These are phyloP conservation scores for Sthenelais limicola DNA, from an alignment of 2,888 invertebrate species.

Conservation along the genomic window DNA sequence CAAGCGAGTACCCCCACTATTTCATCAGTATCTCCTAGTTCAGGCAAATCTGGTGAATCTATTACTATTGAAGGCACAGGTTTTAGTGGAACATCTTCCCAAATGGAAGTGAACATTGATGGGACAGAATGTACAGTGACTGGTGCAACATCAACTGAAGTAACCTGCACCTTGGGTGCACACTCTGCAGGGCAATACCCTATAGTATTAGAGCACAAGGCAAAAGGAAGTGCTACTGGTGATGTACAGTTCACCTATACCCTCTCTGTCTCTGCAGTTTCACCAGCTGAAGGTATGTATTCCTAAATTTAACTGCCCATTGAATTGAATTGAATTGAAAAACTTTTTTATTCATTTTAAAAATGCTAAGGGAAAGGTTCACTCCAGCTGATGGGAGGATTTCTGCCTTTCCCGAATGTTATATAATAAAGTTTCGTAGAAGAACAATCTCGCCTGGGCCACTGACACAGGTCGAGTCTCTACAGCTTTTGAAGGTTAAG, in stretches of 20 bases:
- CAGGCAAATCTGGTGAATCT: constrained; percentile 46
- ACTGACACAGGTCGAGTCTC: no score
- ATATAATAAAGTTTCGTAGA: no score
- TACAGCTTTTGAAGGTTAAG: no score
- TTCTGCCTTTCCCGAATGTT: no score
- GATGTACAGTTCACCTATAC: constrained; percentile 29
- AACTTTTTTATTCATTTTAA: no score
- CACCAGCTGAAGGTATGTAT: constrained; percentile 43
- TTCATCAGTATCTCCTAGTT: constrained; percentile 54
- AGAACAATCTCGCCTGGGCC: no score
- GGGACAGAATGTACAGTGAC: constrained; percentile 1
- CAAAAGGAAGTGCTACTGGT: constrained; percentile 17
- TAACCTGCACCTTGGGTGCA: constrained; percentile 15
- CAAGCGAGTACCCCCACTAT: constrained; percentile 56
- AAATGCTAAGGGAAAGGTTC: no score
- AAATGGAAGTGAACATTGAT: constrained; percentile 49
- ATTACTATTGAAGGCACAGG: constrained; percentile 56
- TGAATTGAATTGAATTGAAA: no score
- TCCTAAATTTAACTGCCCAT: no score
- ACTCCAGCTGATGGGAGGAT: no score
- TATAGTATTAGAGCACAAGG: constrained; percentile 9
- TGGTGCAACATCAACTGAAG: neutral
- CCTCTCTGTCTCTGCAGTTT: constrained; percentile 22
- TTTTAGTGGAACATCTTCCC: constrained; percentile 53
- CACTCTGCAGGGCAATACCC: constrained; percentile 39